Percentiles rank a stretch among this genome's conserved stretches.
These are phyloP conservation scores for Madoqua kirkii DNA, from an alignment of 2,113 vertebrate species.

Conservation along the genomic window DNA sequence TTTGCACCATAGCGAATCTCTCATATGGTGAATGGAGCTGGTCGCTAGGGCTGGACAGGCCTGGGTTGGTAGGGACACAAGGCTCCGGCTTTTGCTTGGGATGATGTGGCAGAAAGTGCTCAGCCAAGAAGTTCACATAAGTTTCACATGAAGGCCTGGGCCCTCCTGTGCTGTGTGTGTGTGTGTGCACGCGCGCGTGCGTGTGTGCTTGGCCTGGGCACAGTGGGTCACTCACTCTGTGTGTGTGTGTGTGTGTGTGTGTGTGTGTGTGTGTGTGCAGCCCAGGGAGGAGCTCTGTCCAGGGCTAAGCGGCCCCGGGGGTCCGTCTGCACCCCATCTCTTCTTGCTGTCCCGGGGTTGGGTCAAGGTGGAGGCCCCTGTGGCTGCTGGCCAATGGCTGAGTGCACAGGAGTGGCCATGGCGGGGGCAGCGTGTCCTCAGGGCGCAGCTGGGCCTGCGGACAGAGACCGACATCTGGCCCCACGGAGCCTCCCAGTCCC, in stretches of 20 bases:
- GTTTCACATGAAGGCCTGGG: not conserved
- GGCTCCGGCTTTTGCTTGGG: not conserved
- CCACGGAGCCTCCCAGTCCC: not conserved
- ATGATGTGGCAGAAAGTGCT: not conserved
- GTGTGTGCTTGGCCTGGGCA: no score
- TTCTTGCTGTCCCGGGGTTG: not conserved
- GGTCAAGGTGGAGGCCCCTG: not conserved
- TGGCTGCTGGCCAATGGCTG: constrained; percentile 6
- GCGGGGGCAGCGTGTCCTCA: constrained; percentile 24
- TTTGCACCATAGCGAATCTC: not conserved
- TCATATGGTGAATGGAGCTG: not conserved
- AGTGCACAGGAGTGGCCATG: not conserved
- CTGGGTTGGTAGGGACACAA: not conserved
- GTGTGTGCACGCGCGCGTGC: fast-evolving
- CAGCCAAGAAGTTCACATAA: not conserved
- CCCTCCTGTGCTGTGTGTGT: fast-evolving
- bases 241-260: no score
- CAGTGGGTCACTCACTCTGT: no score
- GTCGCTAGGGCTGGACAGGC: not conserved
- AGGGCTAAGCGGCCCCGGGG: not conserved
- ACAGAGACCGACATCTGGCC: constrained; percentile 81
- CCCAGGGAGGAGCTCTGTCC: not conserved
- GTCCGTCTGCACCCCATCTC: not conserved
- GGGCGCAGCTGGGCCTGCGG: constrained; percentile 72
- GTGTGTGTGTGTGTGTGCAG: no score